These are phyloP conservation scores for Mya arenaria DNA, from an alignment of 1,140 invertebrate genomes.

Conservation along the genomic window DNA sequence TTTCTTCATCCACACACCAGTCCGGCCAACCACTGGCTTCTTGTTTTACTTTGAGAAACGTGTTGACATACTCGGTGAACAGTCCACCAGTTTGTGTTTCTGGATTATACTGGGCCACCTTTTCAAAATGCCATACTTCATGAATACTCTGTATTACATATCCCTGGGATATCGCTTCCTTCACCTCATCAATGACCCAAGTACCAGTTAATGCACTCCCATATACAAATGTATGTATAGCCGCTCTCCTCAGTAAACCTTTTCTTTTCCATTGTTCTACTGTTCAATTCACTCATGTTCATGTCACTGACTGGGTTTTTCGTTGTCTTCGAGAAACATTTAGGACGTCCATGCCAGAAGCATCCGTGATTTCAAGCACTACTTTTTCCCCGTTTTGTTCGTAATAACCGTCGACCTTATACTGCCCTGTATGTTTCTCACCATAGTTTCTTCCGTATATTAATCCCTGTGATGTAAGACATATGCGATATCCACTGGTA, in stretches of 20 bases:
- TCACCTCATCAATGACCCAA: slow-evolving; percentile 10
- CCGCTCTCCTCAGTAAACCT: neutral
- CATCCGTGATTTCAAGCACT: slow-evolving; percentile 57
- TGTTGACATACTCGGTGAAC: slow-evolving; percentile 62
- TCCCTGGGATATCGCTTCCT: slow-evolving; percentile 3
- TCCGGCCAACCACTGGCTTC: slow-evolving; percentile 61
- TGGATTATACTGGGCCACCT: slow-evolving; percentile 1
- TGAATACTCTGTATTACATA: neutral
- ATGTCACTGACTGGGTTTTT: slow-evolving; percentile 6
- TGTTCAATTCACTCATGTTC: slow-evolving; percentile 37
- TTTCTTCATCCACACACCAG: slow-evolving; percentile 35
- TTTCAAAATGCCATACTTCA: slow-evolving; percentile 51
- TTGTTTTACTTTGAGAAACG: slow-evolving; percentile 67
- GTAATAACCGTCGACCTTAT: slow-evolving; percentile 41
- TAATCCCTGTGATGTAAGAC: neutral
- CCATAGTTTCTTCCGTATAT: slow-evolving; percentile 38
- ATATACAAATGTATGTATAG: neutral
- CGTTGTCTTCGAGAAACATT: slow-evolving; percentile 35
- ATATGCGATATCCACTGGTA: neutral
- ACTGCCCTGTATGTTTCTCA: slow-evolving; percentile 10
- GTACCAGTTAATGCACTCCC: slow-evolving; percentile 26
- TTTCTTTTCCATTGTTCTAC: slow-evolving; percentile 34
- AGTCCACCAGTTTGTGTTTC: slow-evolving; percentile 12
- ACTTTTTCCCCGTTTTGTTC: neutral
- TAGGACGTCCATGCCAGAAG: slow-evolving; percentile 60